These are phyloP conservation scores for Sula dactylatra DNA, from an alignment of 2,113 vertebrate genomes.

Conservation along the genomic window DNA sequence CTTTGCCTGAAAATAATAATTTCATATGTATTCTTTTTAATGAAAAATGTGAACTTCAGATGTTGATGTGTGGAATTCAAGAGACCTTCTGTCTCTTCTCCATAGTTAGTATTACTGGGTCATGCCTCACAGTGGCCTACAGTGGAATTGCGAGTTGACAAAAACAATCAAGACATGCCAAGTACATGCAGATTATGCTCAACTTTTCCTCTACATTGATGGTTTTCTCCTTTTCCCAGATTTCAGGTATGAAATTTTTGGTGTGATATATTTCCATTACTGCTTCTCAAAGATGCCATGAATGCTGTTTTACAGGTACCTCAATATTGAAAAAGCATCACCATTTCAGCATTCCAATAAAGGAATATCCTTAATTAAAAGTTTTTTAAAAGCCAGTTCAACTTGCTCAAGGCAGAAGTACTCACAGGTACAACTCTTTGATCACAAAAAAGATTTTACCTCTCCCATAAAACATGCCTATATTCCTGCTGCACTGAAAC, in stretches of 20 bases:
- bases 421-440: not conserved
- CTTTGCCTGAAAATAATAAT: not conserved
- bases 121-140: not conserved
- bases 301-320: not conserved
- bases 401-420: not conserved
- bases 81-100: not conserved
- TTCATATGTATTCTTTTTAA: not conserved
- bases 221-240: not conserved
- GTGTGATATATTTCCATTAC: not conserved
- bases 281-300: not conserved
- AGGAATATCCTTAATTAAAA: not conserved
- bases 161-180: not conserved
- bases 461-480: not conserved
- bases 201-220: not conserved
- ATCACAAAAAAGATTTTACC: not conserved
- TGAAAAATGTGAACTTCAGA: not conserved
- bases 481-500: not conserved
- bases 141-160: not conserved
- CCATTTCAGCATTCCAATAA: not conserved
- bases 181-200: not conserved
- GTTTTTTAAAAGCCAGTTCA: not conserved
- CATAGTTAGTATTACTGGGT: not conserved
- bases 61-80: not conserved
- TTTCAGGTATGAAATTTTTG: not conserved
- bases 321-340: not conserved